Evolutionary conservation across 2,797 vertebrate species (phyloP).

Genomic region (Borostomias antarcticus): DNA sequence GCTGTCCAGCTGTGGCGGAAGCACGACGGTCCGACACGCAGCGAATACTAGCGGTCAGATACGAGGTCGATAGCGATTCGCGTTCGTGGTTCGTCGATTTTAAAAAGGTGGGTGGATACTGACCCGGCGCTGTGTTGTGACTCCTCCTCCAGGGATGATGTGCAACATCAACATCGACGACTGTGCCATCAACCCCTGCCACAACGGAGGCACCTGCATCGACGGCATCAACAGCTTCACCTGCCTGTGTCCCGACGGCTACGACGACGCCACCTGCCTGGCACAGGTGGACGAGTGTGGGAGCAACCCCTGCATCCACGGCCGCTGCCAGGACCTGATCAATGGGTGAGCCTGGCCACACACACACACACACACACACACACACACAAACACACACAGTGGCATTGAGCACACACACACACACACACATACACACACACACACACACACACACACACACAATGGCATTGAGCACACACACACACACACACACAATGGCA

Average conservation of each 20-base stretch:
- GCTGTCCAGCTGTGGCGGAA: constrained; percentile 36
- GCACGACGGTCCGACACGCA: constrained; percentile 13
- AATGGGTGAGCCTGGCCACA: constrained; percentile 81
- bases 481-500: not conserved
- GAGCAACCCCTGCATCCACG: constrained; percentile 95
- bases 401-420: not conserved
- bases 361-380: not conserved
- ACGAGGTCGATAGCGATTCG: not conserved
- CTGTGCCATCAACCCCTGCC: constrained; percentile 90
- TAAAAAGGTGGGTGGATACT: not conserved
- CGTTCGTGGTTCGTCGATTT: not conserved
- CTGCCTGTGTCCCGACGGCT: constrained; percentile 91
- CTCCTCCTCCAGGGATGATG: constrained; percentile 83
- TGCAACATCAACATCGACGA: constrained; percentile 94
- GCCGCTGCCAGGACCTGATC: constrained; percentile 88
- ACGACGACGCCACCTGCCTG: constrained; percentile 89
- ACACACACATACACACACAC: not conserved
- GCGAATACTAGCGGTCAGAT: not conserved
- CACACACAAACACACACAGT: not conserved
- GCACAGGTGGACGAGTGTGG: constrained; percentile 95
- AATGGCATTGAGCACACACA: not conserved
- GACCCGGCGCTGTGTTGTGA: not conserved
- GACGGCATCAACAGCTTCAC: constrained; percentile 89
- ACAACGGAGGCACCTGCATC: constrained; percentile 92
- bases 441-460: not conserved